Evolutionary conservation across 64 coral and sea anemone genomes (phyloP), one percentile per base, ranked within the genome.

Genomic region (Montipora sp.): DNA sequence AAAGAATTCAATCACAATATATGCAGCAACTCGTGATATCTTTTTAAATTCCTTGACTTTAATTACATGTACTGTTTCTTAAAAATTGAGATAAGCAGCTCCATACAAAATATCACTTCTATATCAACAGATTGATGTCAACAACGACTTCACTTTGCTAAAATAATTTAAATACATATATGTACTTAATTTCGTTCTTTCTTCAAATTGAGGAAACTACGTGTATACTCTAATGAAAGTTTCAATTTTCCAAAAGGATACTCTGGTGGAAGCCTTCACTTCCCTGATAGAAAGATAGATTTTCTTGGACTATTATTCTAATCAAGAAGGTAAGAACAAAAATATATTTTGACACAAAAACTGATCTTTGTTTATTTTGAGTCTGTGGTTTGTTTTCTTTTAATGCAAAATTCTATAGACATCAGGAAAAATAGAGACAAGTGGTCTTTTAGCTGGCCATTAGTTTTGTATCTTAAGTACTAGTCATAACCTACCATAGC

Each of bases 1-100:
- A 0, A 71, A 47, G 80, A 83, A 83, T 83, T 43, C 24, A 23
- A 36, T 8, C 2, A 59, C 80, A 83, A 83, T 83, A 83, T 83
- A 66, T 85, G 68, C 47, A 48, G 50, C 44, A 85, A 48, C 43
- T 70, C 6, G 66, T 71, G 46, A 68, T 85, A 45, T 70, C 45
- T 51, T 61, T 50, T 85, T 71, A 51, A 22, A 69, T 83, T 85
- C 63, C 59, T 71, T 49, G 46, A 69, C 8, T 85, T 11, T 65
- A 85, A 71, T 72, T 68, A 71, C n/a, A 67, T 14, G 20, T 47
- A 18, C 16, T 48, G 59, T 8, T 16, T 67, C 47, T 36, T 36
- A 36, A 36, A 36, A 36, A 36, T 49, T 68, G n/a, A 68, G 59
- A 63, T 69, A 84, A 84, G 60, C 44, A 84, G 14, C 66, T 69